A percentile compares a stretch with the other conserved stretches of the same genome.
phyloP scores from a whole-genome alignment of 2,797 vertebrate genomes.

The Karalla daura region DNA sequence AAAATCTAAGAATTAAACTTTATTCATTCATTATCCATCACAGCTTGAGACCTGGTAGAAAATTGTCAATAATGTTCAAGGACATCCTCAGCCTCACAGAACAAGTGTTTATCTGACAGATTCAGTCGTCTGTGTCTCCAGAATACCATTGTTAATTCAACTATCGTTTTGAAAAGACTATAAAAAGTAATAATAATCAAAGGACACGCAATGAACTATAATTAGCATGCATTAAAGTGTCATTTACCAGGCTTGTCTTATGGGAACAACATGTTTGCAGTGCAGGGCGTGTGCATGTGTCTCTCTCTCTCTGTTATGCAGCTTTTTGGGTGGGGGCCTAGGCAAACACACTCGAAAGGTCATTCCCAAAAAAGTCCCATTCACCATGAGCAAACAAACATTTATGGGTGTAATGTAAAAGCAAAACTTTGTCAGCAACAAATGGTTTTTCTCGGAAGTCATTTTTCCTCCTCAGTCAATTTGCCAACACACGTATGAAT shows the following conservation, averaged over 20 bases:
- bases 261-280: conserved; percentile 45
- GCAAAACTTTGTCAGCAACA: background rate
- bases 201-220: background rate
- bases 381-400: background rate
- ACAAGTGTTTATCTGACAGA: too few species aligned
- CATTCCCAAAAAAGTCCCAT: background rate
- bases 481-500: too few species aligned
- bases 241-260: conserved; percentile 36
- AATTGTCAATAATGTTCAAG: too few species aligned
- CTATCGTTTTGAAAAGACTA: too few species aligned
- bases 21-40: too few species aligned
- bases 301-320: conserved; percentile 2
- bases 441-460: background rate
- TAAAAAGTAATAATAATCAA: background rate
- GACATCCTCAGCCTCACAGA: too few species aligned
- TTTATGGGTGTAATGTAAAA: background rate
- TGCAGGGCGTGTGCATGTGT: conserved; percentile 33
- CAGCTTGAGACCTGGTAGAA: too few species aligned
- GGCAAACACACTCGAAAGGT: conserved; percentile 8
- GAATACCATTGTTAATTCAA: too few species aligned
- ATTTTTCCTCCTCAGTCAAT: background rate
- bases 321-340: conserved; percentile 6
- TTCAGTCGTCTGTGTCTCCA: too few species aligned
- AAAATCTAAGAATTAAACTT: too few species aligned
- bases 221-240: conserved; percentile 1